Evolutionary conservation across 2,888 invertebrate species (phyloP).

Genomic region (Ypsolopha sequella): DNA sequence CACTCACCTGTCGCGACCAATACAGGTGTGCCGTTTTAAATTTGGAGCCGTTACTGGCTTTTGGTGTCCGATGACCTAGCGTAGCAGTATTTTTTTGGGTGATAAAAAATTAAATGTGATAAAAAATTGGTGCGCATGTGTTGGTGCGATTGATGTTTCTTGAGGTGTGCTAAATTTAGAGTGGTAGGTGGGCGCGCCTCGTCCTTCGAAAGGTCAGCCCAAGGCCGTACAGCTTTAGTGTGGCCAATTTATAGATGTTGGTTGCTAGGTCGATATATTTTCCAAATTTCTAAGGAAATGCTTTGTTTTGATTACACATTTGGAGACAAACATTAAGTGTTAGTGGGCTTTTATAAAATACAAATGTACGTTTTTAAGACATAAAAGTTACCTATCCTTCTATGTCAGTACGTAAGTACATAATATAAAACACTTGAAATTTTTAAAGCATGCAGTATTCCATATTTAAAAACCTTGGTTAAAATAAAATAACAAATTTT

Average conservation of each 20-base stretch:
- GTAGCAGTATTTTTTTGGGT: conserved; percentile 12
- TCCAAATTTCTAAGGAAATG: no score
- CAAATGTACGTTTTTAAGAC: no score
- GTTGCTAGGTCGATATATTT: no score
- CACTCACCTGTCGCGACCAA: conserved; percentile 42
- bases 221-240: conserved; percentile 2
- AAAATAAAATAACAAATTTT: no score
- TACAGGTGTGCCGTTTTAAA: conserved; percentile 31
- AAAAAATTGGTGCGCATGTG: conserved; percentile 58
- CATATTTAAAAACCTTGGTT: no score
- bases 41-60: conserved; percentile 17
- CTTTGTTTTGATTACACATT: no score
- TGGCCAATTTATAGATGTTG: neutral
- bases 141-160: conserved; percentile 65
- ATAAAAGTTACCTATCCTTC: no score
- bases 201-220: conserved; percentile 36
- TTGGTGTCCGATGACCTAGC: conserved; percentile 4
- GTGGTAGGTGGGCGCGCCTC: conserved; percentile 43
- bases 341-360: no score
- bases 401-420: no score
- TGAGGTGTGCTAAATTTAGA: conserved; percentile 66
- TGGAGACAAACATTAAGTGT: no score
- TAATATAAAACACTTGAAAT: no score
- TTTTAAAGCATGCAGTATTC: no score
- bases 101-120: neutral